A percentile compares a stretch with the other conserved stretches of the same genome.
Evolutionary conservation across 2,888 invertebrate genomes (phyloP).

Genomic region (Eristalinus aeneus): DNA sequence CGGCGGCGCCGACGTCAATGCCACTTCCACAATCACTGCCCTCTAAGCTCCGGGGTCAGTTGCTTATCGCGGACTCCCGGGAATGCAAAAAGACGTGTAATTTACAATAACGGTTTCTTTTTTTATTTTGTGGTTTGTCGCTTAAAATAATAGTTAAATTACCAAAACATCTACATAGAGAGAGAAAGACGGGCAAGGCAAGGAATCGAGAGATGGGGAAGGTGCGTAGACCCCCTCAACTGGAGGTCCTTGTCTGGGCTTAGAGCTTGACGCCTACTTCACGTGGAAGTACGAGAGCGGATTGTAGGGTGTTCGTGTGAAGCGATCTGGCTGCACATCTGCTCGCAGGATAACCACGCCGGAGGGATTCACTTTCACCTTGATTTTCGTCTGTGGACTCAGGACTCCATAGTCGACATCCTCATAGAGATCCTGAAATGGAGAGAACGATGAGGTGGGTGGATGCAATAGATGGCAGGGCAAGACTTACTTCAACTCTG

Average conservation of each 20-base stretch:
- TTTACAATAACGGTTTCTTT: conserved; percentile 41
- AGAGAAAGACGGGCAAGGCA: conserved; percentile 7
- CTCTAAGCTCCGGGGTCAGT: neutral
- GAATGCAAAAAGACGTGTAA: neutral
- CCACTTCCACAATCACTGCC: neutral
- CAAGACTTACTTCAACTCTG: conserved; percentile 87
- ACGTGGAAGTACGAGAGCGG: conserved; percentile 66
- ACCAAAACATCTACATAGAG: conserved; percentile 55
- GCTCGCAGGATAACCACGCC: conserved; percentile 93
- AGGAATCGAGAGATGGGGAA: neutral
- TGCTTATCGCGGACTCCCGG: neutral
- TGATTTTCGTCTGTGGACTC: conserved; percentile 92
- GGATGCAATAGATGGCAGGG: neutral
- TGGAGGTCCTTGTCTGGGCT: neutral
- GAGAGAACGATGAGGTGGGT: conserved; percentile 30
- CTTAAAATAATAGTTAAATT: conserved; percentile 68
- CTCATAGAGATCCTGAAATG: conserved; percentile 90
- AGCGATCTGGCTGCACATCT: conserved; percentile 85
- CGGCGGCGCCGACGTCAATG: neutral
- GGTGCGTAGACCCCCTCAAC: neutral
- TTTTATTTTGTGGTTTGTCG: conserved; percentile 44
- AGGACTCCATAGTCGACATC: conserved; percentile 93
- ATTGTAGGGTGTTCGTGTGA: conserved; percentile 65
- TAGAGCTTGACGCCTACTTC: conserved; percentile 28
- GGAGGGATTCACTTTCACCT: conserved; percentile 96